Conservation (phyloP, 2,888 invertebrate genomes). For the Aphidius colemani region DNA sequence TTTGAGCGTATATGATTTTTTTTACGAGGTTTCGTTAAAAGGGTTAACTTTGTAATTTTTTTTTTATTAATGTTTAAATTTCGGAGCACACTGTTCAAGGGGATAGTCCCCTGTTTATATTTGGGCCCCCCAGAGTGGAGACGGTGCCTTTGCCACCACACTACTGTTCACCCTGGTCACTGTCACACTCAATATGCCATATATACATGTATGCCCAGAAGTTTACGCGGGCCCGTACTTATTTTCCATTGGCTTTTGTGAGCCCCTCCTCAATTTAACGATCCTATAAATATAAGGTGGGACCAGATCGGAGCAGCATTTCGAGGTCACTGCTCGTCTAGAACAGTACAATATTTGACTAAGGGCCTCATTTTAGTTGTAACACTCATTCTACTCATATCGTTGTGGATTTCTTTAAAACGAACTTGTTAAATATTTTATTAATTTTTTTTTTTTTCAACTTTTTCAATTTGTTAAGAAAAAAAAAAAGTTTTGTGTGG, state of each 20-base stretch:
- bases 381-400: no score
- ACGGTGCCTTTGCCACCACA: slow-evolving; percentile 1
- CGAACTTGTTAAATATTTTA: background rate
- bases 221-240: slow-evolving; percentile 45
- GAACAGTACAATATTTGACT: slow-evolving; percentile 11
- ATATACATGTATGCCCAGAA: slow-evolving; percentile 32
- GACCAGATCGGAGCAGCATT: slow-evolving; percentile 36
- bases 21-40: background rate
- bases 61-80: background rate
- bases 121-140: slow-evolving; percentile 35
- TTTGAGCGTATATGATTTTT: no score
- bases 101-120: slow-evolving; percentile 23
- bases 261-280: slow-evolving; percentile 37
- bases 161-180: background rate
- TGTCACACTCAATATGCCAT: slow-evolving; percentile 9
- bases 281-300: slow-evolving; percentile 32
- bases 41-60: slow-evolving; percentile 16
- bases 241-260: slow-evolving; percentile 40
- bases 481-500: no score
- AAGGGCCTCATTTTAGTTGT: no score
- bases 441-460: background rate
- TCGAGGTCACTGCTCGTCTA: slow-evolving; percentile 29
- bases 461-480: background rate
- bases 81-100: background rate
- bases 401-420: no score